Evolutionary conservation across 2,888 invertebrate genomes (phyloP).

Genomic region (Cephus pulcher): DNA sequence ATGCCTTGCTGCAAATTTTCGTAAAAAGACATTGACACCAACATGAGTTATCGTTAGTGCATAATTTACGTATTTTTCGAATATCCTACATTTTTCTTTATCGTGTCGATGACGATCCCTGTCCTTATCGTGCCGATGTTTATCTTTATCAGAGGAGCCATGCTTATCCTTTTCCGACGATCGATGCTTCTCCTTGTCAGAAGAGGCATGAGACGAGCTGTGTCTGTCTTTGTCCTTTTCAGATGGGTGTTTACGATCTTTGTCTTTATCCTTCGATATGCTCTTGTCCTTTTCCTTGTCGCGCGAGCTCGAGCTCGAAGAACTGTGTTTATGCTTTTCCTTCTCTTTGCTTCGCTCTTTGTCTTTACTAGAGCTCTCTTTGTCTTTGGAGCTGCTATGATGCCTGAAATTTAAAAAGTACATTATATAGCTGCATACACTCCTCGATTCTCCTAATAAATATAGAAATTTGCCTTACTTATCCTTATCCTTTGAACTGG

Average conservation of each 20-base stretch:
- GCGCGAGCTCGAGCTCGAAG: constrained; percentile 57
- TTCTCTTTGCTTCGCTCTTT: constrained; percentile 60
- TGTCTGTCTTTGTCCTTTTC: constrained; percentile 58
- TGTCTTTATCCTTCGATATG: constrained; percentile 64
- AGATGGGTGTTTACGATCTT: constrained; percentile 50
- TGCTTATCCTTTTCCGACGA: constrained; percentile 63
- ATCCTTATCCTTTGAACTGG: constrained; percentile 64
- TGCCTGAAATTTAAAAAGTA: constrained; percentile 41
- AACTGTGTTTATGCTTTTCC: constrained; percentile 58
- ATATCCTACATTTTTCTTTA: constrained; percentile 57
- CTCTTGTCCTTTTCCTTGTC: constrained; percentile 68
- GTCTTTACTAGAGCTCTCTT: constrained; percentile 61
- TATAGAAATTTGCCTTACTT: constrained; percentile 41
- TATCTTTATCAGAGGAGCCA: constrained; percentile 64
- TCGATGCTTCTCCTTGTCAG: constrained; percentile 53
- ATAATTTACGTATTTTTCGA: constrained; percentile 5
- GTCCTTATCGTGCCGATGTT: constrained; percentile 64
- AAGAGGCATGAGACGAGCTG: constrained; percentile 50
- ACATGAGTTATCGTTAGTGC: too few relatives aligned
- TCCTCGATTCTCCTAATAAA: constrained; percentile 17
- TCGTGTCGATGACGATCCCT: constrained; percentile 61
- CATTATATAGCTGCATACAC: not conserved
- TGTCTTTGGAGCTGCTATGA: constrained; percentile 65
- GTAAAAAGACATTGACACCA: not conserved
- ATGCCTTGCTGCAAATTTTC: constrained; percentile 51